phyloP scores from a whole-genome alignment of 2,113 vertebrate genomes.

The Pandion haliaetus region DNA sequence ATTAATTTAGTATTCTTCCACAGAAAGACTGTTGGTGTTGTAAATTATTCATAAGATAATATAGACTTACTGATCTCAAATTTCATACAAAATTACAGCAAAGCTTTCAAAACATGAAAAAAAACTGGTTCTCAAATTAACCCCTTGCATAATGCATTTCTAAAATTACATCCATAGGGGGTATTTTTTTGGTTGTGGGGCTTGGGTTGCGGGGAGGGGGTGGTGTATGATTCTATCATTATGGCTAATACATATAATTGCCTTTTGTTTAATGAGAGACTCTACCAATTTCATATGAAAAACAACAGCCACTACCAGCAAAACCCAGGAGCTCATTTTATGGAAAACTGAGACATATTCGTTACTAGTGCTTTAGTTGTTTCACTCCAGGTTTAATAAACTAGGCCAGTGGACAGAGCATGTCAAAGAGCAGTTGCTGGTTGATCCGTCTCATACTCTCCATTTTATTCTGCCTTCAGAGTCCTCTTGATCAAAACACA shows the following conservation, averaged over 20 bases:
- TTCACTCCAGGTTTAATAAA: constrained; percentile 4
- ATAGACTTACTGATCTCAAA: constrained; percentile 70
- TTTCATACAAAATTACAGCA: constrained; percentile 71
- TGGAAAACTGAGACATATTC: not conserved
- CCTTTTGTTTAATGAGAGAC: constrained; percentile 48
- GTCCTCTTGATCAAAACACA: not conserved
- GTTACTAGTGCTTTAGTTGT: not conserved
- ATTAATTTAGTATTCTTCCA: constrained; percentile 75
- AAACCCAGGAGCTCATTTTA: not conserved
- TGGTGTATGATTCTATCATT: constrained; percentile 25
- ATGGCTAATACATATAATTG: constrained; percentile 48
- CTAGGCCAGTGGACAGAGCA: not conserved
- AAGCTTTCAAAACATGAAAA: constrained; percentile 55
- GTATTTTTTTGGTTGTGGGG: not conserved
- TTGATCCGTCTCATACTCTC: not conserved
- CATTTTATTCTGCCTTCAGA: not conserved
- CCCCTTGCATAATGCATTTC: constrained; percentile 52
- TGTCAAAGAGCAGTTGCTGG: not conserved
- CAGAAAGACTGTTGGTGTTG: constrained; percentile 70
- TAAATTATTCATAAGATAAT: constrained; percentile 79
- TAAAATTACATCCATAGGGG: constrained; percentile 40
- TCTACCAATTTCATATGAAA: not conserved
- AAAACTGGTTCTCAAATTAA: constrained; percentile 40
- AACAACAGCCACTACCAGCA: constrained; percentile 13
- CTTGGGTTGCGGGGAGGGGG: too few relatives aligned